Base-by-base conservation (phyloP, 1,140 invertebrate species). In the Copidosoma floridanum region DNA sequence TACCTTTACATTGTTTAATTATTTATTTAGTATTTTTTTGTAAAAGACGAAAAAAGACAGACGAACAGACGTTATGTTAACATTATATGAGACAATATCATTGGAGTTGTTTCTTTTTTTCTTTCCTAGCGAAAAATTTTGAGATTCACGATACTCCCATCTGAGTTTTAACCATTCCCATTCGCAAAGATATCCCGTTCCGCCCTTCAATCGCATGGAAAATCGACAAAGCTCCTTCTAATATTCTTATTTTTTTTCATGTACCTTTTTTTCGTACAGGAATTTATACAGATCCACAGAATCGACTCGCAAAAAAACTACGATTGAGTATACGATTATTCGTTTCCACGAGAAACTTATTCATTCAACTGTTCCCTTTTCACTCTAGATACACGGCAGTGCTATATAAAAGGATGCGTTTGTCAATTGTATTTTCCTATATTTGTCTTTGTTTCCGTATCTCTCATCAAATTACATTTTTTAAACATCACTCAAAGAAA, bases 51-150 rank as follows among this genome's bases (percentile, higher is more conserved):
- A 70, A 66, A 75, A 70, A 77, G 71, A 74, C 71, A 77, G 69
- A 78, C 71, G 72, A 68, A 72, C 72, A 74, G 69, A 75, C 71
- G 71, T 68, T 70, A 73, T n/a, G n/a, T n/a, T n/a, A n/a, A n/a
- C n/a, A n/a, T n/a, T n/a, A n/a, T n/a, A n/a, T n/a, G n/a, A n/a
- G n/a, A n/a, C n/a, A n/a, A n/a, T n/a, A n/a, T n/a, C n/a, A n/a
- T n/a, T n/a, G n/a, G n/a, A n/a, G n/a, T n/a, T n/a, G n/a, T n/a
- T n/a, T n/a, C n/a, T n/a, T n/a, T n/a, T n/a, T n/a, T n/a, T n/a
- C n/a, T n/a, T n/a, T n/a, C n/a, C n/a, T n/a, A n/a, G n/a, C n/a
- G n/a, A n/a, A n/a, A n/a, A n/a, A n/a, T n/a, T n/a, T n/a, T n/a
- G n/a, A n/a, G n/a, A n/a, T n/a, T n/a, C n/a, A n/a, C n/a, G n/a